Evolutionary conservation across 2,888 invertebrate species (phyloP).

Genomic region (Noctua janthina): DNA sequence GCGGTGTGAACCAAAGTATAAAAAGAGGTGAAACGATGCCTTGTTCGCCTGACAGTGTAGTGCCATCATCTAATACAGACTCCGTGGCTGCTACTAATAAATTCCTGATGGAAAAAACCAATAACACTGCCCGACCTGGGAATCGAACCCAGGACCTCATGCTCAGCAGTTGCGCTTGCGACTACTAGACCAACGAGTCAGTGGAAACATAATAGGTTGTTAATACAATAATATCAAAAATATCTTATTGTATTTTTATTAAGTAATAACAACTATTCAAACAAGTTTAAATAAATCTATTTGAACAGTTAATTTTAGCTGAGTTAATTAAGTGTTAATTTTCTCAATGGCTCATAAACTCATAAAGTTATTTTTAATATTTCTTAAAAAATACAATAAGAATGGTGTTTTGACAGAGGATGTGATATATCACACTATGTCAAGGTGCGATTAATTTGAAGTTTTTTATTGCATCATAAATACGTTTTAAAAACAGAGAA

Average conservation of each 20-base stretch:
- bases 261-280: background rate
- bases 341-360: too few relatives aligned
- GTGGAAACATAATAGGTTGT: background rate
- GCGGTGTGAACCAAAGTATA: too few relatives aligned
- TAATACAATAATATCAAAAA: background rate
- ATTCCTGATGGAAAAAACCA: background rate
- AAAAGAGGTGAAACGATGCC: too few relatives aligned
- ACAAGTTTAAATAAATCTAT: background rate
- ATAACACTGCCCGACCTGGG: background rate
- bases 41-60: too few relatives aligned
- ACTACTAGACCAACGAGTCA: background rate
- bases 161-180: background rate
- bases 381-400: background rate
- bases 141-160: background rate
- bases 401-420: background rate
- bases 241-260: too few relatives aligned
- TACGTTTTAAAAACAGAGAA: background rate
- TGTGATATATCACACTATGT: background rate
- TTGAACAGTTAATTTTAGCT: background rate
- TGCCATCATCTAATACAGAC: too few relatives aligned
- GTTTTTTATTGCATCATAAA: background rate
- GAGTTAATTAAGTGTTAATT: background rate
- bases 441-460: background rate
- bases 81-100: too few relatives aligned
- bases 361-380: background rate